Conservation (phyloP, 2,888 invertebrate species). For the Odontocolon sp. region DNA sequence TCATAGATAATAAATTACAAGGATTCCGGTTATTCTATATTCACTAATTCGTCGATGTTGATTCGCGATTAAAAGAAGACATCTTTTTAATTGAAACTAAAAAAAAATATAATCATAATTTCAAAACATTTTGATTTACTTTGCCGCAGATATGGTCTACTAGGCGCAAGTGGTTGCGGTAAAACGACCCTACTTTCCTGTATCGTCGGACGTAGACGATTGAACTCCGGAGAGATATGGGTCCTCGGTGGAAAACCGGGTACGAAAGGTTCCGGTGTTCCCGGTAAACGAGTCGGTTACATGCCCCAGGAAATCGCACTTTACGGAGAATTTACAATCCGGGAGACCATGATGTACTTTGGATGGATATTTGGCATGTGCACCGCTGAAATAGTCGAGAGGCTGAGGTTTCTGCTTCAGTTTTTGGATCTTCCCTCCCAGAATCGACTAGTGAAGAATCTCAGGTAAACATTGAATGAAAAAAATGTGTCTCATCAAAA, state of each 20-base stretch:
- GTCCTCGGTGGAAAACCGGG: slow-evolving; percentile 96
- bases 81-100: too few relatives aligned
- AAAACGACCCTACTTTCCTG: slow-evolving; percentile 97
- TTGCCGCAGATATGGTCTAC: slow-evolving; percentile 91
- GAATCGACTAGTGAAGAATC: slow-evolving; percentile 89
- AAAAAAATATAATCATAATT: too few relatives aligned
- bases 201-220: slow-evolving; percentile 92
- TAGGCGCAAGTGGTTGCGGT: slow-evolving; percentile 98
- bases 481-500: too few relatives aligned
- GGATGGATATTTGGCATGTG: slow-evolving; percentile 98
- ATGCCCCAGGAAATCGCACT: slow-evolving; percentile 97
- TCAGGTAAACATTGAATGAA: slow-evolving; percentile 82
- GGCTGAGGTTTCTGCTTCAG: slow-evolving; percentile 92
- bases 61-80: too few relatives aligned
- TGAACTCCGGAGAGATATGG: slow-evolving; percentile 94
- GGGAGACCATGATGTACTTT: slow-evolving; percentile 97
- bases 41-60: too few relatives aligned
- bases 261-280: slow-evolving; percentile 93
- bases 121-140: neutral
- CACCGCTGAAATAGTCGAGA: slow-evolving; percentile 89
- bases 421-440: slow-evolving; percentile 95
- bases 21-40: too few relatives aligned
- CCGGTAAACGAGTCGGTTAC: slow-evolving; percentile 97
- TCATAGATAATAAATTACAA: slow-evolving; percentile 3
- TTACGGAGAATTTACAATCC: slow-evolving; percentile 95